Evolutionary conservation across 2,797 vertebrate genomes (phyloP).

Genomic region (Ctenochaetus hawaiiensis): DNA sequence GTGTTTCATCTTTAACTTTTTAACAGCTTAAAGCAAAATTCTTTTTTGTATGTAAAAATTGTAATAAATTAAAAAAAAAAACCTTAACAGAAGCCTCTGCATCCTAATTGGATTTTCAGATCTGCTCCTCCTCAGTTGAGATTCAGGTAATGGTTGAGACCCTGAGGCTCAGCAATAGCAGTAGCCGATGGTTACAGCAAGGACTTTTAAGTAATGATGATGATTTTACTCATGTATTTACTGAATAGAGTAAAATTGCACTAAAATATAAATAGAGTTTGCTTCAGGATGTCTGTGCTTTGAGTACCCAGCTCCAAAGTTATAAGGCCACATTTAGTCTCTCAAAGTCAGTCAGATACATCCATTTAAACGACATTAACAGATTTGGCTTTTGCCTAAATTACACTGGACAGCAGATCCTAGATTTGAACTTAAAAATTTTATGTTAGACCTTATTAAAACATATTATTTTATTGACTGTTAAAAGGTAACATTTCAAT

Average conservation of each 20-base stretch:
- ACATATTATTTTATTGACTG: constrained; percentile 29
- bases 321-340: background rate
- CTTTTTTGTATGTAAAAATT: background rate
- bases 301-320: background rate
- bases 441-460: constrained; percentile 41
- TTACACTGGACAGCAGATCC: constrained; percentile 20
- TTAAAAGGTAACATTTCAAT: constrained; percentile 61
- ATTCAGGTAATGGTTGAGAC: constrained; percentile 3
- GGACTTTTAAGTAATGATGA: constrained; percentile 11
- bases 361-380: constrained; percentile 10
- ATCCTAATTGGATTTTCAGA: constrained; percentile 7
- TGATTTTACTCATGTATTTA: background rate
- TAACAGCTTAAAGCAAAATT: background rate
- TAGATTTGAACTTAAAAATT: constrained; percentile 24
- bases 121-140: background rate
- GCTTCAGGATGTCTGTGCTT: background rate
- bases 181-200: background rate
- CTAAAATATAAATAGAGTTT: constrained; percentile 16
- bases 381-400: constrained; percentile 14
- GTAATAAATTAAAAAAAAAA: background rate
- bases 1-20: constrained; percentile 3
- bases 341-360: constrained; percentile 13
- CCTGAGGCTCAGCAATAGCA: background rate
- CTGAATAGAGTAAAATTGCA: constrained; percentile 1
- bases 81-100: background rate